Conservation (phyloP, 2,113 vertebrate species). For the Plecturocebus donacophilus region DNA sequence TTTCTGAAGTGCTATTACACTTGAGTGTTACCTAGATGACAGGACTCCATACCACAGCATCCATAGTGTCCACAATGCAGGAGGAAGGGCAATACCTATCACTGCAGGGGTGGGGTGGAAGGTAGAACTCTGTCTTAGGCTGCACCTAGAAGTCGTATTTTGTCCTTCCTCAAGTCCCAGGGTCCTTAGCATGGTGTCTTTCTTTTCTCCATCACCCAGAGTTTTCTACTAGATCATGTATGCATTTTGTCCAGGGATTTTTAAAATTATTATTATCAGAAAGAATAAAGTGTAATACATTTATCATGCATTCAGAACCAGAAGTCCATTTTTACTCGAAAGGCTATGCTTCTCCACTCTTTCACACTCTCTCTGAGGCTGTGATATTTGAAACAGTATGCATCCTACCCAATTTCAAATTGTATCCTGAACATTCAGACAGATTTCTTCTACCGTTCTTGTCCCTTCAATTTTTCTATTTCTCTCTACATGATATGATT, state of each 20-base stretch:
- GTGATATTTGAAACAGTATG: neutral
- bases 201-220: neutral
- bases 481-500: neutral
- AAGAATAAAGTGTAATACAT: neutral
- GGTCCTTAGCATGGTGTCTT: fast-evolving
- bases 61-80: neutral
- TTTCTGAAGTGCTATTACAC: neutral
- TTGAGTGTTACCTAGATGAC: neutral
- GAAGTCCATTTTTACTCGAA: neutral
- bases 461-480: neutral
- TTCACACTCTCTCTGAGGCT: neutral
- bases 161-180: neutral
- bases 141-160: neutral
- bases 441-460: neutral
- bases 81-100: fast-evolving
- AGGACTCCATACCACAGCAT: neutral
- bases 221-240: neutral
- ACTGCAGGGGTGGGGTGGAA: neutral
- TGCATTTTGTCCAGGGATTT: neutral
- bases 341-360: neutral
- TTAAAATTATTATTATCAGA: neutral
- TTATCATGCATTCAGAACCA: neutral
- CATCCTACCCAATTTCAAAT: neutral
- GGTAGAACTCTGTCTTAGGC: neutral
- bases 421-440: neutral